phyloP scores from a whole-genome alignment of 2,888 invertebrate species.

The Archaeoteleia sp. region DNA sequence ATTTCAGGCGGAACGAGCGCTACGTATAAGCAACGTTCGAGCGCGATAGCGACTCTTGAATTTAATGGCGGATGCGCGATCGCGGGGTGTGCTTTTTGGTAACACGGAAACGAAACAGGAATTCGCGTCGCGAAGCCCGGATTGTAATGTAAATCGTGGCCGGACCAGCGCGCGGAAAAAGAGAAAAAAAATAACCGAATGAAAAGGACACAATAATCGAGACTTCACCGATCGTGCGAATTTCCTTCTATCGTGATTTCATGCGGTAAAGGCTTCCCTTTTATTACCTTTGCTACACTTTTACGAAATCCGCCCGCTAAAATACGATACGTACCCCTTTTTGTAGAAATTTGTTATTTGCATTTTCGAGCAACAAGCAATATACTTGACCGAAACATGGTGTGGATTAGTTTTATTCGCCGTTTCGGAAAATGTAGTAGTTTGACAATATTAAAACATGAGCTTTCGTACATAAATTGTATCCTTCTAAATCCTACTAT shows the following conservation, averaged over 20 bases:
- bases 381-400: neutral
- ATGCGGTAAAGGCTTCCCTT: neutral
- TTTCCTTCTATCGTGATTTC: conserved; percentile 2
- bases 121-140: neutral
- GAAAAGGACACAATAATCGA: neutral
- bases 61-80: conserved; percentile 38
- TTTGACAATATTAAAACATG: neutral
- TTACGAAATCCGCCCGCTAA: too few species aligned
- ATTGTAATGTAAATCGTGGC: conserved; percentile 20
- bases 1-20: too few species aligned
- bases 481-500: too few species aligned
- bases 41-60: conserved; percentile 24
- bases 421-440: neutral
- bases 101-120: conserved; percentile 4
- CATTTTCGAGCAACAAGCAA: too few species aligned
- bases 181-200: conserved; percentile 1
- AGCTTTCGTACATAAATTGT: too few species aligned
- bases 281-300: too few species aligned
- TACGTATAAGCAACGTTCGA: conserved; percentile 14
- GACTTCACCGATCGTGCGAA: neutral
- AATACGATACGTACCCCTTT: too few species aligned
- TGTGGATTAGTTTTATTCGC: neutral
- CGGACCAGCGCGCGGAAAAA: neutral
- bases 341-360: too few species aligned
- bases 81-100: conserved; percentile 4